Conservation (phyloP, 2,888 invertebrate genomes). For the Leucophora obtusa region DNA sequence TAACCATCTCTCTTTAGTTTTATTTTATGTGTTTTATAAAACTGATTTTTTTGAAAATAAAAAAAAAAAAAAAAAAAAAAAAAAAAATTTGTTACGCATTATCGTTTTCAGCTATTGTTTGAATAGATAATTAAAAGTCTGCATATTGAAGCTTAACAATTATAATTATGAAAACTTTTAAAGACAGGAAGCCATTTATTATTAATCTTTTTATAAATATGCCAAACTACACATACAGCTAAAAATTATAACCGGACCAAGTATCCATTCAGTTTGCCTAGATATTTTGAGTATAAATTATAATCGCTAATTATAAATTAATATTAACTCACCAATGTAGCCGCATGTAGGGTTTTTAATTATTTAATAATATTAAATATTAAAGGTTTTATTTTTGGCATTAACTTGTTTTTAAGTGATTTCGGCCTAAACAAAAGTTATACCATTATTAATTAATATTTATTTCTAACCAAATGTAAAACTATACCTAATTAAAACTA, state of each 20-base stretch:
- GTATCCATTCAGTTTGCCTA: slow-evolving; percentile 1
- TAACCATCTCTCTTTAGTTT: too few species aligned
- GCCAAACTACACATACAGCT: not conserved
- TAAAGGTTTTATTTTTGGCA: not conserved
- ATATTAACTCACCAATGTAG: slow-evolving; percentile 34
- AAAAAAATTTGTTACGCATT: slow-evolving; percentile 44
- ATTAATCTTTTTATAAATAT: slow-evolving; percentile 32
- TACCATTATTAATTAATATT: not conserved
- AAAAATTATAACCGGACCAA: not conserved
- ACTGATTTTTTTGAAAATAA: too few species aligned
- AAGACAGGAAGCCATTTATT: slow-evolving; percentile 50
- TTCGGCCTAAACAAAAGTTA: not conserved
- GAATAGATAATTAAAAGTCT: slow-evolving; percentile 21
- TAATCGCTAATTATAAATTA: slow-evolving; percentile 44
- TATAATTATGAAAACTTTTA: slow-evolving; percentile 22
- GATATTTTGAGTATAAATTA: slow-evolving; percentile 39
- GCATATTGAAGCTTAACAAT: slow-evolving; percentile 14
- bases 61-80: too few species aligned
- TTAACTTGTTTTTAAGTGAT: not conserved
- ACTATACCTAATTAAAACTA: not conserved
- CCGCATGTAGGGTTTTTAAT: slow-evolving; percentile 26
- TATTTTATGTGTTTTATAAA: too few species aligned
- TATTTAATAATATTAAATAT: not conserved
- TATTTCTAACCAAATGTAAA: not conserved
- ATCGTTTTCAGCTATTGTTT: slow-evolving; percentile 31